Evolutionary conservation across 2,797 vertebrate genomes (phyloP).

Genomic region (Botia kubotai): DNA sequence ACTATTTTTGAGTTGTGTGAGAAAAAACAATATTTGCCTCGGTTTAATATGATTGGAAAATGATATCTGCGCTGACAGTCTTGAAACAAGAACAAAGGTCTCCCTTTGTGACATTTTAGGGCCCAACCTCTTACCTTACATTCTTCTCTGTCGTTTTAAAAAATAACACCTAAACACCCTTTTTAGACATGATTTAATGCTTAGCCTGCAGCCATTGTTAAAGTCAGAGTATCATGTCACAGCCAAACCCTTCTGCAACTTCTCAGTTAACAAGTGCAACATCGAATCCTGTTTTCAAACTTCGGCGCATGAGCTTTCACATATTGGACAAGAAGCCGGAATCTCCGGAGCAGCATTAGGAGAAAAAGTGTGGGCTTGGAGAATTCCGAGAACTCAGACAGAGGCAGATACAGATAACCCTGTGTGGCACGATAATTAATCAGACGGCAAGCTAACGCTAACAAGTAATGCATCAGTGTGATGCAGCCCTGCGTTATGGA

Average conservation of each 20-base stretch:
- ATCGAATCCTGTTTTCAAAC: neutral
- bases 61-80: constrained; percentile 11
- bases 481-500: constrained; percentile 57
- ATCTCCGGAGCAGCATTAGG: neutral
- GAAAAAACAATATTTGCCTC: constrained; percentile 13
- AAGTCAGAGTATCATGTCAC: constrained; percentile 34
- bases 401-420: constrained; percentile 55
- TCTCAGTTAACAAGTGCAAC: constrained; percentile 28
- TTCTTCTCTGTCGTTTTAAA: constrained; percentile 29
- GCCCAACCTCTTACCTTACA: neutral
- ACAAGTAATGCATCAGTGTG: constrained; percentile 60
- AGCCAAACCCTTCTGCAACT: neutral
- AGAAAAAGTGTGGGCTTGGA: constrained; percentile 1
- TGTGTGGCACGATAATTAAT: constrained; percentile 55
- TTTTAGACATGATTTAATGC: constrained; percentile 34
- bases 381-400: constrained; percentile 32
- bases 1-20: neutral
- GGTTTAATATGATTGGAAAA: constrained; percentile 10
- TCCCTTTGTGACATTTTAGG: constrained; percentile 5
- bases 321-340: constrained; percentile 1
- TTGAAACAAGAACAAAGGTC: constrained; percentile 12
- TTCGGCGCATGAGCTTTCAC: neutral
- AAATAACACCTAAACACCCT: constrained; percentile 13
- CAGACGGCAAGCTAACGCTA: constrained; percentile 53
- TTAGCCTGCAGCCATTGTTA: constrained; percentile 24